Conservation (phyloP, 2,888 invertebrate species). For the Acleris laterana region DNA sequence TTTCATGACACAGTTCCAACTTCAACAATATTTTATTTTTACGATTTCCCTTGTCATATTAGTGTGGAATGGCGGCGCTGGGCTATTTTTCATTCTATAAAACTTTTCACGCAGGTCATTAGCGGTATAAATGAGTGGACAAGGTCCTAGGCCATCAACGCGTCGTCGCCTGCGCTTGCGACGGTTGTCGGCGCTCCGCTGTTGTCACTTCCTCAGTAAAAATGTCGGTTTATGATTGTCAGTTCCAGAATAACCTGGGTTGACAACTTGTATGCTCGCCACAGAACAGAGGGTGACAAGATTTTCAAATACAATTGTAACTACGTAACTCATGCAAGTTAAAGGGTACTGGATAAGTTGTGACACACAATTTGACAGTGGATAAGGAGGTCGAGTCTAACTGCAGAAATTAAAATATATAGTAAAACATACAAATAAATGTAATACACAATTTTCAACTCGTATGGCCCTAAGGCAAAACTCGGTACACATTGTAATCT, state of each 20-base stretch:
- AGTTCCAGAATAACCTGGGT: conserved; percentile 43
- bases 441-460: no score
- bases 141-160: conserved; percentile 66
- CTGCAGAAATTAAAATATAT: no score
- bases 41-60: conserved; percentile 53
- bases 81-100: conserved; percentile 67
- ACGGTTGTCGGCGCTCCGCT: conserved; percentile 45
- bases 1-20: conserved; percentile 12
- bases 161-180: conserved; percentile 57
- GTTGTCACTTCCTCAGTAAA: conserved; percentile 66
- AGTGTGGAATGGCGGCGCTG: conserved; percentile 48
- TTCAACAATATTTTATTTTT: conserved; percentile 44
- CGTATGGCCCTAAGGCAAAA: no score
- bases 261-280: not conserved
- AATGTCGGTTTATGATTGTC: conserved; percentile 55
- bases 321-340: no score
- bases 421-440: no score
- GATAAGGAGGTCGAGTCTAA: no score
- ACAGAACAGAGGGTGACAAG: no score
- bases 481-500: no score
- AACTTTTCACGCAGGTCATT: conserved; percentile 65
- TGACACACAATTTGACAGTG: no score
- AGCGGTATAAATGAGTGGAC: conserved; percentile 64
- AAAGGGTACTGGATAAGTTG: no score
- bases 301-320: no score